Base-by-base conservation (phyloP, 2,113 vertebrate genomes). In the Eulacestoma nigropectus region DNA sequence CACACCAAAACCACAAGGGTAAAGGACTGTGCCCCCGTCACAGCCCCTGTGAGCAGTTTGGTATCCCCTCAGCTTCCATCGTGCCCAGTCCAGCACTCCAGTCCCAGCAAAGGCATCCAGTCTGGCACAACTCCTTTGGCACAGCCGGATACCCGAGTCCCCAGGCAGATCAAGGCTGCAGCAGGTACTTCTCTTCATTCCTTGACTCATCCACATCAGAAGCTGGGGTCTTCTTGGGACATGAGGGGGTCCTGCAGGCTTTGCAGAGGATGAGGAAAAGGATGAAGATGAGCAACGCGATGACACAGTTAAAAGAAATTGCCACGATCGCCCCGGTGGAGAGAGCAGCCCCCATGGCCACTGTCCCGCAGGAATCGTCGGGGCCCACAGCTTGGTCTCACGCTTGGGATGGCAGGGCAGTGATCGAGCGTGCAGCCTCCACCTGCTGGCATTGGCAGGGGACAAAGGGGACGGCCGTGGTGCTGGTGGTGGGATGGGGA, bases 241-340 rank as follows among this genome's bases (percentile, higher is more conserved):
- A 98, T 1, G 98, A 98, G 4, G 98, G 98, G 32, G 98, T 98
- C 89, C 97, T 97, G 96, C 98, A 98, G 76, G 98, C 98, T 96
- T 98, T 98, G 96, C 98, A 98, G 69, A 98, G 96, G 74, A 98
- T 98, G 76, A 97, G 94, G 96, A 98, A 98, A n/a, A 98, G 98
- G 68, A 98, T 87, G 33, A 98, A 55, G 92, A 98, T 95, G 63
- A 98, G 97, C 85, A 98, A 84, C 1, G 97, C 98, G 3, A 98
- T 98, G 14, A 98, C 74, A 35, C 98, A 97, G 55, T 98, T 98
- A 96, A 98, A 98, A 76, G 97, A 97, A 84, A 98, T 98, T 27
- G 98, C 98, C 26, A 98, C 96, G 4, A 98, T 88, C 2, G 98
- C 98, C 60, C 98, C 98, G 0, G 98, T 98, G 83, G 98, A 98